Conservation (phyloP, 2,113 vertebrate genomes). For the Syrrhaptes paradoxus region DNA sequence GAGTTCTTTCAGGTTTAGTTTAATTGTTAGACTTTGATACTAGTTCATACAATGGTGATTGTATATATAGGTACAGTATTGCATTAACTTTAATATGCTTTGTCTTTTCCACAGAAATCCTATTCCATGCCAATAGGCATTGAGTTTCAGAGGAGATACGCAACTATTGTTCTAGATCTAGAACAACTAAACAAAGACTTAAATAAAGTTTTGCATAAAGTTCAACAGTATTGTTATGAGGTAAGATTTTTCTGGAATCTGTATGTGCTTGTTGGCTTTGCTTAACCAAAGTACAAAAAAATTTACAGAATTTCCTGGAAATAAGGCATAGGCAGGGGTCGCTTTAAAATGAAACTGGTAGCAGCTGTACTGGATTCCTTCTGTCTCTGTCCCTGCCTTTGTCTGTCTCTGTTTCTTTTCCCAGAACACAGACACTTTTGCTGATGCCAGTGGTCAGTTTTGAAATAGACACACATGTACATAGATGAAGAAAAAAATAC, state of each 20-base stretch:
- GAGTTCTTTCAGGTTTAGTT: neutral
- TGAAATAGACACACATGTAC: neutral
- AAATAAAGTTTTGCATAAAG: slow-evolving; percentile 96
- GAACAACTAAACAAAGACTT: slow-evolving; percentile 98
- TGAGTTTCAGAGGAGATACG: slow-evolving; percentile 95
- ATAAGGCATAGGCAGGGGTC: fast-evolving
- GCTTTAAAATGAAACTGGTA: neutral
- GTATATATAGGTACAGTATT: neutral
- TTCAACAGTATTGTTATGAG: slow-evolving; percentile 95
- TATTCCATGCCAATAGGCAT: slow-evolving; percentile 91
- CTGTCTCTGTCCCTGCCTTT: neutral
- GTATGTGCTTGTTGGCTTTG: neutral
- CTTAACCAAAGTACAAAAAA: neutral
- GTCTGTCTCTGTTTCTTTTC: neutral
- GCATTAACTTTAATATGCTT: neutral
- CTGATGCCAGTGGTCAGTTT: neutral
- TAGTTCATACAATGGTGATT: neutral
- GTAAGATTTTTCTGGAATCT: slow-evolving; percentile 67
- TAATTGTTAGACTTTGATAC: neutral
- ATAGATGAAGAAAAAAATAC: neutral
- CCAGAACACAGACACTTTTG: neutral
- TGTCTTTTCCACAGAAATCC: slow-evolving; percentile 86
- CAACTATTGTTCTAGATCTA: slow-evolving; percentile 93
- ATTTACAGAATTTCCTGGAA: neutral
- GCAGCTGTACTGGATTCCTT: neutral